Conservation (phyloP, 2,888 invertebrate species). For the Epinotia nisella region DNA sequence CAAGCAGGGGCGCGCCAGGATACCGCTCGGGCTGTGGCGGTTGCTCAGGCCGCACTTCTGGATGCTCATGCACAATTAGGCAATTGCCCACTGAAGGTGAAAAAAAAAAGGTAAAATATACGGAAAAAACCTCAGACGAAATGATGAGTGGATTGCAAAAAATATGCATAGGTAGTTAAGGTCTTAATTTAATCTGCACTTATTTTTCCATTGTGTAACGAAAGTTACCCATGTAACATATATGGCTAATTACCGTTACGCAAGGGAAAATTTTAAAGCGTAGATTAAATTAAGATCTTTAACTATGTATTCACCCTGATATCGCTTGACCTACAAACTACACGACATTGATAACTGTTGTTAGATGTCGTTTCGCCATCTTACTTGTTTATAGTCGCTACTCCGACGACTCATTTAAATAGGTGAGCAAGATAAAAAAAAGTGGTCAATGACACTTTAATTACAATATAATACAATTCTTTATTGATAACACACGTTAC, state of each 20-base stretch:
- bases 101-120: too few species aligned
- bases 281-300: too few species aligned
- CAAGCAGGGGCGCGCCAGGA: slow-evolving; percentile 26
- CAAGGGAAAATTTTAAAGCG: too few species aligned
- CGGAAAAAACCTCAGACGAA: too few species aligned
- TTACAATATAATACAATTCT: too few species aligned
- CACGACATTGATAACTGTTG: slow-evolving; percentile 28
- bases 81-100: slow-evolving; percentile 68
- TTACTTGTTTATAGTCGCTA: slow-evolving; percentile 6
- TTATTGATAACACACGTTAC: too few species aligned
- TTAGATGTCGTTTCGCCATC: neutral
- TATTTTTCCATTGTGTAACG: slow-evolving; percentile 12
- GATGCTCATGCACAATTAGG: too few species aligned
- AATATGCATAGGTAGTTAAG: too few species aligned
- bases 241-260: too few species aligned
- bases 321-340: slow-evolving; percentile 23
- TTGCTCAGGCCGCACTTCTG: slow-evolving; percentile 67
- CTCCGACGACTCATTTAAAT: neutral
- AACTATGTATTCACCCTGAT: neutral
- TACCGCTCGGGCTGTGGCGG: slow-evolving; percentile 72
- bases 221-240: too few species aligned
- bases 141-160: too few species aligned
- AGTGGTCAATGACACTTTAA: slow-evolving; percentile 9
- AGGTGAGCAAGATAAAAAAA: slow-evolving; percentile 6
- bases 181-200: too few species aligned